phyloP scores from a whole-genome alignment of 2,888 invertebrate genomes.

The Allacma fusca region DNA sequence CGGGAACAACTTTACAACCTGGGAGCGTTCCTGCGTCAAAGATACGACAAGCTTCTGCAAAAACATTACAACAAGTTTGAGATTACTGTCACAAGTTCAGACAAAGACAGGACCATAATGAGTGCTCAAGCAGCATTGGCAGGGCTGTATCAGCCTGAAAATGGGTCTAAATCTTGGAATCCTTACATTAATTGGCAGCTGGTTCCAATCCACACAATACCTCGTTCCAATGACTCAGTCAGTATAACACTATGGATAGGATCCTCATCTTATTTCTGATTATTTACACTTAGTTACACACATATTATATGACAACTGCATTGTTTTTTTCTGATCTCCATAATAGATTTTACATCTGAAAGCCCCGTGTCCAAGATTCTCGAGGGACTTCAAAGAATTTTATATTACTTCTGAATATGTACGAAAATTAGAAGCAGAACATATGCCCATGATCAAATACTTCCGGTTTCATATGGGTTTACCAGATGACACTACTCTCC shows the following conservation, averaged over 20 bases:
- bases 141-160: conserved; percentile 73
- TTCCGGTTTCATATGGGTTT: background rate
- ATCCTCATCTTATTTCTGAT: too few relatives aligned
- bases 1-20: conserved; percentile 68
- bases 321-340: too few relatives aligned
- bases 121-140: conserved; percentile 83
- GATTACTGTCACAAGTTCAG: conserved; percentile 72
- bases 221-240: conserved; percentile 47
- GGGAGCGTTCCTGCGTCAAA: conserved; percentile 75
- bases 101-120: conserved; percentile 83
- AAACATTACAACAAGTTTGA: conserved; percentile 64
- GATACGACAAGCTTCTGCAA: conserved; percentile 71
- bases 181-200: conserved; percentile 62
- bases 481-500: background rate
- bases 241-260: background rate
- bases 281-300: too few relatives aligned
- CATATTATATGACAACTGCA: too few relatives aligned
- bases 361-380: conserved; percentile 14
- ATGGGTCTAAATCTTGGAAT: conserved; percentile 71
- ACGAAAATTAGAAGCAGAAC: background rate
- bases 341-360: conserved; percentile 6
- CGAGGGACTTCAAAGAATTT: background rate
- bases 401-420: conserved; percentile 10
- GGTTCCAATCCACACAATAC: conserved; percentile 48
- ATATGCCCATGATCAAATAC: background rate